phyloP scores from a whole-genome alignment of 2,888 invertebrate species.

The Drosophila phalerata region DNA sequence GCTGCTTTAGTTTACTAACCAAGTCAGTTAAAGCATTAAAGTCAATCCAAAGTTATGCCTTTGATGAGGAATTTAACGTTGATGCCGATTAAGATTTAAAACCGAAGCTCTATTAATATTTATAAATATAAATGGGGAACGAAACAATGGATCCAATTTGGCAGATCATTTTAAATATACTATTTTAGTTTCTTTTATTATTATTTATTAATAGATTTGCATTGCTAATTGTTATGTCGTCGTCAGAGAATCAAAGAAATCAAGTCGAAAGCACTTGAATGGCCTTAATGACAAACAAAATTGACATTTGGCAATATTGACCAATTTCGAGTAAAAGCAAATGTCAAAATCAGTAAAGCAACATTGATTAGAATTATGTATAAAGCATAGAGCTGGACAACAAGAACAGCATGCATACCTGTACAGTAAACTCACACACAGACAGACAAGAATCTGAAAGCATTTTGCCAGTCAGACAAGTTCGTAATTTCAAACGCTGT shows the following conservation, averaged over 20 bases:
- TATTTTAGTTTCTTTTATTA: neutral
- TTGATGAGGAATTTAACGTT: neutral
- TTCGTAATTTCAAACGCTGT: slow-evolving; percentile 63
- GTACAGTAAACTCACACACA: neutral
- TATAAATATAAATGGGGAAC: slow-evolving; percentile 2
- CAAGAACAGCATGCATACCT: neutral
- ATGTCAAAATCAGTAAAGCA: slow-evolving; percentile 59
- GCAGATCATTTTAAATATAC: slow-evolving; percentile 7
- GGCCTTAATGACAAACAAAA: slow-evolving; percentile 40
- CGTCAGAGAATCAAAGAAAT: slow-evolving; percentile 33
- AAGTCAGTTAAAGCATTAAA: too few species aligned
- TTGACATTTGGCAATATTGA: slow-evolving; percentile 34
- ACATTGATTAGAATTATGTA: slow-evolving; percentile 58
- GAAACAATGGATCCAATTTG: slow-evolving; percentile 28
- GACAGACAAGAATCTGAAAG: slow-evolving; percentile 26
- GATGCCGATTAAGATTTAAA: slow-evolving; percentile 16
- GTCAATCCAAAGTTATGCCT: slow-evolving; percentile 3
- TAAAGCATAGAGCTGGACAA: slow-evolving; percentile 34
- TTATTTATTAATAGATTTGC: slow-evolving; percentile 33
- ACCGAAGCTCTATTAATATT: slow-evolving; percentile 13
- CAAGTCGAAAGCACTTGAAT: slow-evolving; percentile 36
- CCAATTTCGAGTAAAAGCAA: slow-evolving; percentile 48
- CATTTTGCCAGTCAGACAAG: slow-evolving; percentile 38
- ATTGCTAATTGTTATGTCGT: slow-evolving; percentile 43
- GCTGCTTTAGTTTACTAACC: too few species aligned